A percentile compares a stretch with the other conserved stretches of the same genome.
phyloP scores from a whole-genome alignment of 2,888 invertebrate genomes.

The Halictus ligatus region DNA sequence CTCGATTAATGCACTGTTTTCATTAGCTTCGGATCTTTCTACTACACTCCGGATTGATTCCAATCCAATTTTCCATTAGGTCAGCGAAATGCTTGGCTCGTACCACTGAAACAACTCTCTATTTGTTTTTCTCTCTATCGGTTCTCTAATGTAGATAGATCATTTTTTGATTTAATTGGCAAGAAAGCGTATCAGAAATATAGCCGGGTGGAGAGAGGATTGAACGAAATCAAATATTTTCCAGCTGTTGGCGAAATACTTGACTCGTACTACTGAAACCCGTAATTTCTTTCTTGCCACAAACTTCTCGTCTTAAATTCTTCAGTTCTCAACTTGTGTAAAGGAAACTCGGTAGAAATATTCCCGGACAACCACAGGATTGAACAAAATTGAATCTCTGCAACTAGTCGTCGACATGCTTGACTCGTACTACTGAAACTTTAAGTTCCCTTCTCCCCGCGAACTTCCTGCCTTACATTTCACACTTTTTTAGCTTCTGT shows the following conservation, averaged over 20 bases:
- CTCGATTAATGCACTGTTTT: background rate
- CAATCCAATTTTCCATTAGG: background rate
- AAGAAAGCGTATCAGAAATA: background rate
- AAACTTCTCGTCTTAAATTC: background rate
- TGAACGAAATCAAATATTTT: background rate
- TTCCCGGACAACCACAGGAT: background rate
- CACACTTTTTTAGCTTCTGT: background rate
- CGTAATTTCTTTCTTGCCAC: background rate
- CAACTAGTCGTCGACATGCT: background rate
- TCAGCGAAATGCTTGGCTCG: background rate
- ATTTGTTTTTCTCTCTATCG: background rate
- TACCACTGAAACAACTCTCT: background rate
- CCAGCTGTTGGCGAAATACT: background rate
- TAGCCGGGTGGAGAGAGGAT: background rate
- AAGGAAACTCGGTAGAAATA: background rate
- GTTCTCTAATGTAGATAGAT: background rate
- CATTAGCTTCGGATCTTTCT: background rate
- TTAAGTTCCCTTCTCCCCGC: background rate
- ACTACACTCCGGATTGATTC: background rate
- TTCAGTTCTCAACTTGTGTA: background rate
- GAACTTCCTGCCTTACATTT: background rate
- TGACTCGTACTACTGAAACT: background rate
- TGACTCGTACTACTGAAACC: background rate
- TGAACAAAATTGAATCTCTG: background rate
- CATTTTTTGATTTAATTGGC: background rate